Base-by-base conservation (phyloP, 1,140 invertebrate species). In the Cecropterus lyciades region DNA sequence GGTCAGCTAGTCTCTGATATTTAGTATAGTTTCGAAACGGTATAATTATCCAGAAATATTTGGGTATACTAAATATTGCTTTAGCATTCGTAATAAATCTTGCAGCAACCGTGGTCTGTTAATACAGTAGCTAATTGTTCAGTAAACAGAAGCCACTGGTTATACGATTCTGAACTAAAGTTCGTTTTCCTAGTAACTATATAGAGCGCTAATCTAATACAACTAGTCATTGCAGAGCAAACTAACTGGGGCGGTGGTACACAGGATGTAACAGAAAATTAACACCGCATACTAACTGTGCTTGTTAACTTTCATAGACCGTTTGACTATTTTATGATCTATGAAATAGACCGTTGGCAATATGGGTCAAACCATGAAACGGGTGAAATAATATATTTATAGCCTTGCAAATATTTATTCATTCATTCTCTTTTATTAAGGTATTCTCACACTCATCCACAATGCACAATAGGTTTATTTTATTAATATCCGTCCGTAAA, bases 211-310 rank as follows among this genome's bases (percentile, higher is more conserved):
- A 60, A 60, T 60, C 43, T 48, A 60, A 11, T 9, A 37, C 43
- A 60, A 60, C 43, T 60, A 49, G 24, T 49, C 59, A 73, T 73
- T 77, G 72, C 75, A 49, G 65, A 52, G 67, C n/a, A n/a, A n/a
- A 70, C 72, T 73, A 79, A 79, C 69, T 80, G 65, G 77, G 75
- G 43, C 48, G 42, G 60, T 49, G n/a, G n/a, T n/a, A 45, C 46
- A 43, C 69, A 65, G 69, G 65, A 77, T 70, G 70, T 75, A 52
- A 59, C 69, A 67, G 65, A 74, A 60, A 64, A 75, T 79, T 69
- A 73, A 72, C 65, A 68, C 60, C 20, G 60, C 66, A 66, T 52
- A 56, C 65, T 63, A 55, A 71, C 65, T 43, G 45, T 17, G 43
- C 27, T 48, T 30, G 43, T 59, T 55, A 55, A 30, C 52, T 55